Conservation (phyloP, 1,140 invertebrate species). For the Anadara kagoshimensis region DNA sequence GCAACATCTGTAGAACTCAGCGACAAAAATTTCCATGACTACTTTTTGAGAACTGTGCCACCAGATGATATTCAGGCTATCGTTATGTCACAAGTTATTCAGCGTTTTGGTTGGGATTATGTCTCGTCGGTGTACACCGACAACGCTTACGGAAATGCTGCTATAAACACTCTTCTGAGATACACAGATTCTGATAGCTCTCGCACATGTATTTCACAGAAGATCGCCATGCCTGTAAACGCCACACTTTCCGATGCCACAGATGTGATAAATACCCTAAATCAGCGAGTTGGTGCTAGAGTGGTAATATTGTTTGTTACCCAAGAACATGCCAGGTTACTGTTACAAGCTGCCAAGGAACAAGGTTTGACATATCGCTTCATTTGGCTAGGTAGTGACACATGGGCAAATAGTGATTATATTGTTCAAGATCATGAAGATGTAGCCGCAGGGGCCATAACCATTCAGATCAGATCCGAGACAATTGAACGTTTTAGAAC, state of each 20-base stretch:
- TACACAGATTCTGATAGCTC: slow-evolving; percentile 44
- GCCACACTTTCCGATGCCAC: slow-evolving; percentile 59
- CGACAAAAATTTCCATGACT: slow-evolving; percentile 78
- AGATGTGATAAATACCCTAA: slow-evolving; percentile 77
- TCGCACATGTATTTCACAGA: slow-evolving; percentile 41
- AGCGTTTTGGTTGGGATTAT: slow-evolving; percentile 84
- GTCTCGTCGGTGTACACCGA: slow-evolving; percentile 82
- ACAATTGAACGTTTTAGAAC: slow-evolving; percentile 75
- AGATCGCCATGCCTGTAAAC: slow-evolving; percentile 47
- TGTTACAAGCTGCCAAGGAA: slow-evolving; percentile 76
- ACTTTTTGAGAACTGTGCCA: slow-evolving; percentile 82
- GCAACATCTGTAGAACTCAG: slow-evolving; percentile 83
- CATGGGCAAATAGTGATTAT: slow-evolving; percentile 84
- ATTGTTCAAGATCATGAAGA: slow-evolving; percentile 82
- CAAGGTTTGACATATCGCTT: slow-evolving; percentile 75
- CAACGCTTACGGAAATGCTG: slow-evolving; percentile 80
- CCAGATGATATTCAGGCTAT: slow-evolving; percentile 85
- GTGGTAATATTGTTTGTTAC: slow-evolving; percentile 84
- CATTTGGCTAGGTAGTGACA: slow-evolving; percentile 85
- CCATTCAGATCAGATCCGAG: slow-evolving; percentile 79
- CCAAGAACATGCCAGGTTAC: slow-evolving; percentile 80
- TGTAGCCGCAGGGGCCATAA: slow-evolving; percentile 84
- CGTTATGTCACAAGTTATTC: slow-evolving; percentile 82
- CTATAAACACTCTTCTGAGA: slow-evolving; percentile 58
- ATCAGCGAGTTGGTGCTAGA: slow-evolving; percentile 79